Conservation (phyloP, 2,888 invertebrate genomes). For the Cactoblastis cactorum region DNA sequence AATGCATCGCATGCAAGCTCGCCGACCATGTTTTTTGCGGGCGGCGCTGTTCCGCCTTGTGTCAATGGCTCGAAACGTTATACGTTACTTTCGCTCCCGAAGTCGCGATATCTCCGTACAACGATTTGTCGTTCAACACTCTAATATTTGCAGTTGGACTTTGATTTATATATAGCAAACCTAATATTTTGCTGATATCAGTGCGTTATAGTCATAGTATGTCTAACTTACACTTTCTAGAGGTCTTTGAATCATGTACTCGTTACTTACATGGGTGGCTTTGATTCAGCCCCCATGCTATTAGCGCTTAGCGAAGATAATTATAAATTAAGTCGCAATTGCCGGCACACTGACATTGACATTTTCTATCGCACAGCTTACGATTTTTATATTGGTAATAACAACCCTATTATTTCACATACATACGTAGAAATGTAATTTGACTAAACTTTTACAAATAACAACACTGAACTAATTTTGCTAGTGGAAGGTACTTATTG, state of each 20-base stretch:
- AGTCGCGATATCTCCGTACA: constrained; percentile 36
- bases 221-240: constrained; percentile 55
- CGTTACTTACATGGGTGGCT: constrained; percentile 42
- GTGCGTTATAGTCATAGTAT: constrained; percentile 26
- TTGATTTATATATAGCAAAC: constrained; percentile 32
- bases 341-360: constrained; percentile 55
- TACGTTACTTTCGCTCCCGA: constrained; percentile 65
- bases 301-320: constrained; percentile 52
- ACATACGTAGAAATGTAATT: too few species aligned
- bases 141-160: constrained; percentile 26
- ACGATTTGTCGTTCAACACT: constrained; percentile 36
- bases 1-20: constrained; percentile 53
- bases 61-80: constrained; percentile 66
- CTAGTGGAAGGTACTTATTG: too few species aligned
- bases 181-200: constrained; percentile 30
- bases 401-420: constrained; percentile 43
- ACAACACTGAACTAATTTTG: too few species aligned
- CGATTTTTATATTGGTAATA: constrained; percentile 22
- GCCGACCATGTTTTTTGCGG: constrained; percentile 36
- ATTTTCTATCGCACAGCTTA: constrained; percentile 47
- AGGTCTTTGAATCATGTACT: constrained; percentile 24
- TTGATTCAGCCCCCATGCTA: constrained; percentile 40
- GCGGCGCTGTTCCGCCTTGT: constrained; percentile 53
- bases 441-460: too few species aligned
- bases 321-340: constrained; percentile 49